Base-by-base conservation (phyloP, 1,140 invertebrate species). In the Orius laevigatus region DNA sequence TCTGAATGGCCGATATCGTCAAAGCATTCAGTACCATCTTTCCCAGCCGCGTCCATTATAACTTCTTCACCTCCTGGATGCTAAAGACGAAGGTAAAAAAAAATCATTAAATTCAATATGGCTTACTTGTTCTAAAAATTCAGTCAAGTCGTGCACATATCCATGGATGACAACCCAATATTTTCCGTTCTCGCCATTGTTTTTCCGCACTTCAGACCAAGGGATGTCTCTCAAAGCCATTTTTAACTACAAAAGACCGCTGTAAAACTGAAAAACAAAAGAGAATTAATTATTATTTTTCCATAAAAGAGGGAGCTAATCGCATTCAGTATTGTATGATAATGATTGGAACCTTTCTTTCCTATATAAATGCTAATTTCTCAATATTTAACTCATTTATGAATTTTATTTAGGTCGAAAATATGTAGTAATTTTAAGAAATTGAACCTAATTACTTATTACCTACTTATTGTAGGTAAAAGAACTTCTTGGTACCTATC, bases 121-220 rank as follows among this genome's bases (percentile, higher is more conserved):
- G 8, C 43, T 50, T 47, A 59, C 57, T 51, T 72, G 70, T 50
- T 73, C 64, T n/a, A 84, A 55, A 56, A 84, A 83, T 3, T 70
- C 68, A 1, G 81, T 81, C 19, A 82, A 73, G 52, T 84, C 74
- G 59, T 83, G 84, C 3, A 85, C 78, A 8, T 50, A 41, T 10
- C 52, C 55, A 47, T 57, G 55, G 34, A 58, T 58, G 25, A 53
- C 49, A 8, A 58, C 31, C 57, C 57, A 58, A 11, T 48, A 52
- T 3, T 43, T 46, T 14, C 45, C 49, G 36, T 50, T 41, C 1
- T 44, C 16, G 1, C 51, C 48, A 20, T 55, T 48, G 34, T 53
- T 48, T 33, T 49, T 45, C 16, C 6, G n/a, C 5, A 55, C 40
- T 53, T 55, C 53, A n/a, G 15, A 18, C 41, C 46, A 47, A 34